These are phyloP conservation scores for Tapirus terrestris DNA, from an alignment of 2,113 vertebrate species.

Conservation along the genomic window DNA sequence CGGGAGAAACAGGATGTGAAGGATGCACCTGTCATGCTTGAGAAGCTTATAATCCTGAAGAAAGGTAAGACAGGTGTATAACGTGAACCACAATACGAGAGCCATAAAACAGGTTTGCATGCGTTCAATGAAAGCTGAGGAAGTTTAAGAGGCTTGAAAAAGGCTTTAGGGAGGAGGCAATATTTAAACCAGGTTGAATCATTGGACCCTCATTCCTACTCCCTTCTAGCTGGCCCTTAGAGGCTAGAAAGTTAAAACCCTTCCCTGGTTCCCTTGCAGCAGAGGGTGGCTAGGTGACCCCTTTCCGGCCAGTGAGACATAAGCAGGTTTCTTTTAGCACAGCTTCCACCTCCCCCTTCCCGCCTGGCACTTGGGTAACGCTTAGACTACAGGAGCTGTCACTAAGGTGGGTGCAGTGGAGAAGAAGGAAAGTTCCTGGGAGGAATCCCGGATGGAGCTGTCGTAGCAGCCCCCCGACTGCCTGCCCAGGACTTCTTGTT, in stretches of 20 bases:
- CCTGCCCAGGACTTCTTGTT: not conserved
- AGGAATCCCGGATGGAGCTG: not conserved
- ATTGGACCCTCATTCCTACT: not conserved
- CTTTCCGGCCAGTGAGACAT: not conserved
- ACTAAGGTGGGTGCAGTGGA: not conserved
- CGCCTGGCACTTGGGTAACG: not conserved
- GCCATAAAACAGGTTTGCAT: not conserved
- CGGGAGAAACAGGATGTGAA: not conserved
- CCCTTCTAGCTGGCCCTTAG: not conserved
- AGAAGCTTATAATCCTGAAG: not conserved
- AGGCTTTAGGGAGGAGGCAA: not conserved
- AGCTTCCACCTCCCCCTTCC: not conserved
- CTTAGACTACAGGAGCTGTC: not conserved
- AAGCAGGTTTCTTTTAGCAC: not conserved
- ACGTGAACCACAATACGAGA: not conserved
- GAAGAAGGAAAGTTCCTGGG: not conserved
- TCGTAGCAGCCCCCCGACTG: not conserved
- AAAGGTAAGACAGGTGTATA: not conserved
- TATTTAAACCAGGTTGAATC: not conserved
- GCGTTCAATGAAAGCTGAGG: not conserved
- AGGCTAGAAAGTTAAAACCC: not conserved
- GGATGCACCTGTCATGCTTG: not conserved
- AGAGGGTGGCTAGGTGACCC: not conserved
- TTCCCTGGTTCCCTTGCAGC: not conserved
- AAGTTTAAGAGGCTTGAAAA: not conserved